These are phyloP conservation scores for Enteromius viviparus DNA, from an alignment of 2,797 vertebrate genomes.

Conservation along the genomic window DNA sequence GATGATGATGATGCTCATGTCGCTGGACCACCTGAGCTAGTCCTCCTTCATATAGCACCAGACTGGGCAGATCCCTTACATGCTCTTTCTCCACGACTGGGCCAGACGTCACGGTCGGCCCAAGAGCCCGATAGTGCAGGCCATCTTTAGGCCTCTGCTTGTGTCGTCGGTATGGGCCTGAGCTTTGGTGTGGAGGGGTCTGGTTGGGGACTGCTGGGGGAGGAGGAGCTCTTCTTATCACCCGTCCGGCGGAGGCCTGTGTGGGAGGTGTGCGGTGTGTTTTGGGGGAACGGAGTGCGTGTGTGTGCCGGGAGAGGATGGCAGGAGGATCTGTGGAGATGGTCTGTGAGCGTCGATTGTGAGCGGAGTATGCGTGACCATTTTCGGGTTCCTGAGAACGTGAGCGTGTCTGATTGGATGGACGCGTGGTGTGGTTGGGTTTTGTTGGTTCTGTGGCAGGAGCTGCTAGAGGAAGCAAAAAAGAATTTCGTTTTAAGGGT, in stretches of 20 bases:
- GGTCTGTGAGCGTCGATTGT: conserved; percentile 85
- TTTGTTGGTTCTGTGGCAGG: conserved; percentile 70
- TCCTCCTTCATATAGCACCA: conserved; percentile 90
- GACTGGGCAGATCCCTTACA: conserved; percentile 87
- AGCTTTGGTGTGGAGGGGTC: conserved; percentile 84
- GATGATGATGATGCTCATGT: conserved; percentile 97
- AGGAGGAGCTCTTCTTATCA: conserved; percentile 81
- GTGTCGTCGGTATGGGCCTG: conserved; percentile 90
- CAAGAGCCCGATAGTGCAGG: conserved; percentile 81
- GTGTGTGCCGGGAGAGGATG: conserved; percentile 69
- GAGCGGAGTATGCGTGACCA: conserved; percentile 73
- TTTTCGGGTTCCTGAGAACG: conserved; percentile 95
- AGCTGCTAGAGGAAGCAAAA: conserved; percentile 62
- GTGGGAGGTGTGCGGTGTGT: conserved; percentile 77
- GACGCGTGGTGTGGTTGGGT: conserved; percentile 72
- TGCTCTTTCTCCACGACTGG: conserved; percentile 89
- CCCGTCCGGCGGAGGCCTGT: conserved; percentile 77
- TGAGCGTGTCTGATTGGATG: conserved; percentile 88
- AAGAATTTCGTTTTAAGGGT: background rate
- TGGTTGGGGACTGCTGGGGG: conserved; percentile 79
- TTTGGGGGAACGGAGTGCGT: conserved; percentile 84
- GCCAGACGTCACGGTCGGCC: conserved; percentile 75
- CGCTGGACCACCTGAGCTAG: conserved; percentile 93
- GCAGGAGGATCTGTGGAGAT: conserved; percentile 69
- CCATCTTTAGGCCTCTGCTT: conserved; percentile 91